Evolutionary conservation across 2,888 invertebrate genomes (phyloP).

Genomic region (Biston betularia): DNA sequence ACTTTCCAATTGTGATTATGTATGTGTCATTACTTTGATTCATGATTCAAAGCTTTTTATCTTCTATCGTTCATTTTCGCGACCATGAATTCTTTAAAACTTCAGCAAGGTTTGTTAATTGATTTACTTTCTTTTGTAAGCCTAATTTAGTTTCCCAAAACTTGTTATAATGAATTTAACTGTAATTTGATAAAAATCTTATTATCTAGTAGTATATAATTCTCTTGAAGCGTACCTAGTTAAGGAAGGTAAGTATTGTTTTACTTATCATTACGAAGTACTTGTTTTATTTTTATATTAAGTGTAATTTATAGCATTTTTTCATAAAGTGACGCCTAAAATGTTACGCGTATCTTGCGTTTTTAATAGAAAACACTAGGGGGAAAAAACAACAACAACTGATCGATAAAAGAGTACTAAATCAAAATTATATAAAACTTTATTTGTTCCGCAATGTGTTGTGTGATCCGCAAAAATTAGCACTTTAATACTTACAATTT

Average conservation of each 20-base stretch:
- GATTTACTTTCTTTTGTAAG: slow-evolving; percentile 16
- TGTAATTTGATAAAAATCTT: slow-evolving; percentile 23
- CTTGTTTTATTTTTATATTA: not conserved
- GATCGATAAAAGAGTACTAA: no score
- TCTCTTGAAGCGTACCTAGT: slow-evolving; percentile 2
- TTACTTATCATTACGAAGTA: not conserved
- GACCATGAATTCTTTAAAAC: not conserved
- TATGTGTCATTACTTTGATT: not conserved
- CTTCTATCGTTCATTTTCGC: not conserved
- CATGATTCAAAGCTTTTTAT: not conserved
- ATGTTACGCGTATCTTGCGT: not conserved
- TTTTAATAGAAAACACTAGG: no score
- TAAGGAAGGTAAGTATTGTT: slow-evolving; percentile 10
- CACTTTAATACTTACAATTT: no score
- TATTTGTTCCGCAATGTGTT: no score
- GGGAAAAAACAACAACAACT: no score
- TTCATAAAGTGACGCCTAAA: not conserved
- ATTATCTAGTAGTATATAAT: slow-evolving; percentile 5
- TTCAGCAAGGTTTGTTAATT: slow-evolving; percentile 3
- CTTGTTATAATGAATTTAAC: not conserved
- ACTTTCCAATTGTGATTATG: not conserved
- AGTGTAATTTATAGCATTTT: not conserved
- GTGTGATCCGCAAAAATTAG: no score
- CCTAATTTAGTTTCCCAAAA: slow-evolving; percentile 16
- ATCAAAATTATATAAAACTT: no score